Conservation (phyloP, 2,113 vertebrate genomes). For the Nibea coibor region DNA sequence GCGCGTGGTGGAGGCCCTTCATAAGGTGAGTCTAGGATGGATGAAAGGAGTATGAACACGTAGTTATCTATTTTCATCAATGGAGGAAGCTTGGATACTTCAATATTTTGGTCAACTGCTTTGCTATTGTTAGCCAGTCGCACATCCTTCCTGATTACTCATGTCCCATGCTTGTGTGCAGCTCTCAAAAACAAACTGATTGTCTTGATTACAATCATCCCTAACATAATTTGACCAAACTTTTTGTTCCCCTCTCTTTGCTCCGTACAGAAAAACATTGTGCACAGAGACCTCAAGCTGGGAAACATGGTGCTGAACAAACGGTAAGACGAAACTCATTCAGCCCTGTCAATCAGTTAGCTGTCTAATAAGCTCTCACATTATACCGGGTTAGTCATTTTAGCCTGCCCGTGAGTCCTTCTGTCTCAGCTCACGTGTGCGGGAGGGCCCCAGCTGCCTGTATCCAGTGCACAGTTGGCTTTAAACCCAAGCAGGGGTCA, state of each 20-base stretch:
- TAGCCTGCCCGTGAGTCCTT: constrained; percentile 46
- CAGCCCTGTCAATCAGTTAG: background rate
- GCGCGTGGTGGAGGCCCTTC: constrained; percentile 96
- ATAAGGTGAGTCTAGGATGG: constrained; percentile 87
- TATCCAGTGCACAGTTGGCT: constrained; percentile 48
- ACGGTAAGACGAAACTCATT: constrained; percentile 85
- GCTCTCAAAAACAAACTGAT: constrained; percentile 65
- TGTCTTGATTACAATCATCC: constrained; percentile 57
- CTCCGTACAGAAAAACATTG: constrained; percentile 94
- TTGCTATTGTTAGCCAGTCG: constrained; percentile 41
- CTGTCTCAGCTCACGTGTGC: constrained; percentile 18
- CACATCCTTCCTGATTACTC: constrained; percentile 59
- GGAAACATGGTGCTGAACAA: constrained; percentile 99
- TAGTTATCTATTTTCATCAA: background rate
- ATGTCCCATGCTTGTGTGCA: constrained; percentile 49
- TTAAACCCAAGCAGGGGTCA: constrained; percentile 54
- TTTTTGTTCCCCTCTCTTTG: constrained; percentile 25
- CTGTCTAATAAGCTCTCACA: constrained; percentile 1
- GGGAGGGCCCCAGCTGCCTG: constrained; percentile 18
- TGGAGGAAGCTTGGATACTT: background rate
- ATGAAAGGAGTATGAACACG: background rate
- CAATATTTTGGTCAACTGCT: constrained; percentile 8
- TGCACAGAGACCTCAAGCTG: constrained; percentile 98
- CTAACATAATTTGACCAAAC: constrained; percentile 23
- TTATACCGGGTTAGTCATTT: constrained; percentile 46